Evolutionary conservation across 2,797 vertebrate genomes (phyloP).

Genomic region (Podargus strigoides): DNA sequence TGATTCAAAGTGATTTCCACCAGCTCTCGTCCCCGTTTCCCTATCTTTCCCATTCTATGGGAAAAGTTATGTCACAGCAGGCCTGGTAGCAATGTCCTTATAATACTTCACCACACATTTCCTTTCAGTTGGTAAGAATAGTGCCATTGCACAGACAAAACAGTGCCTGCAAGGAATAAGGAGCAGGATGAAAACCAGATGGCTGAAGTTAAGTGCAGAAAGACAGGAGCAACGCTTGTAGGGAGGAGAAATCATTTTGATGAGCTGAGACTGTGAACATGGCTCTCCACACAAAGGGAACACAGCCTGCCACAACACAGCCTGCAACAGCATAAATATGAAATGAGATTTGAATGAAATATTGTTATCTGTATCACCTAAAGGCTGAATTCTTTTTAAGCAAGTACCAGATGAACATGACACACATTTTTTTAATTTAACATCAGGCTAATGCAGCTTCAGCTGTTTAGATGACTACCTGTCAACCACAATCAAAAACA

Average conservation of each 20-base stretch:
- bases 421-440: slow-evolving; percentile 16
- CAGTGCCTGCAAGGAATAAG: slow-evolving; percentile 63
- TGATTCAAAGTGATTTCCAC: neutral
- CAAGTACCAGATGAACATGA: neutral
- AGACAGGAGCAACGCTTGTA: slow-evolving; percentile 17
- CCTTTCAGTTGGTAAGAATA: slow-evolving; percentile 33
- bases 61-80: slow-evolving; percentile 29
- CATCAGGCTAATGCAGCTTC: slow-evolving; percentile 1
- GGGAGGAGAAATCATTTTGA: slow-evolving; percentile 51
- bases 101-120: slow-evolving; percentile 30
- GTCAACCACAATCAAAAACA: slow-evolving; percentile 21
- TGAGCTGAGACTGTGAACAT: slow-evolving; percentile 34
- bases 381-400: slow-evolving; percentile 31
- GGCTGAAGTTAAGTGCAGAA: slow-evolving; percentile 45
- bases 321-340: neutral
- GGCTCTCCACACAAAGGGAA: slow-evolving; percentile 35
- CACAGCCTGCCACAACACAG: neutral
- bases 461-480: slow-evolving; percentile 18
- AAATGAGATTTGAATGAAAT: slow-evolving; percentile 13
- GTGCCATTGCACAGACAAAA: slow-evolving; percentile 55
- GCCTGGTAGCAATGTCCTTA: slow-evolving; percentile 8
- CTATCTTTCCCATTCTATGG: neutral
- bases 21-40: neutral
- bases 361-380: neutral
- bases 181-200: slow-evolving; percentile 63